Evolutionary conservation across 2,888 invertebrate genomes (phyloP).

Genomic region (Hemithea aestivaria): DNA sequence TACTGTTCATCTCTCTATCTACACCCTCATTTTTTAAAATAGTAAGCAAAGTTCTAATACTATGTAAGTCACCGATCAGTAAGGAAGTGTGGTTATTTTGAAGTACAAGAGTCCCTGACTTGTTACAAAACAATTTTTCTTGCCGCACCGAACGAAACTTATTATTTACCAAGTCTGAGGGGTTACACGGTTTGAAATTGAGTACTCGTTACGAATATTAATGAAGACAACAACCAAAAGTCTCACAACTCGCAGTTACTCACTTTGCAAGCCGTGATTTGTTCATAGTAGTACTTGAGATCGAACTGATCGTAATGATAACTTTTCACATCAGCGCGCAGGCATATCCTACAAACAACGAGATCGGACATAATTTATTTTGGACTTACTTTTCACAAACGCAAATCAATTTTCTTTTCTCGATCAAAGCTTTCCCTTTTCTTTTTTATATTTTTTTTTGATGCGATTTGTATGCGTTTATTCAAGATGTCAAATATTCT

Average conservation of each 20-base stretch:
- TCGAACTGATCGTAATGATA: conserved; percentile 40
- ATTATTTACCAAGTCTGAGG: too few species aligned
- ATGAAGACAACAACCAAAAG: conserved; percentile 4
- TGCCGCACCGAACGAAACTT: too few species aligned
- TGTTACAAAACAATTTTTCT: too few species aligned
- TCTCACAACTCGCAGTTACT: conserved; percentile 23
- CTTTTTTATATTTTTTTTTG: conserved; percentile 7
- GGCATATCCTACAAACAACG: conserved; percentile 46
- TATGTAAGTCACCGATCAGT: too few species aligned
- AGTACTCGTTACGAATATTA: neutral
- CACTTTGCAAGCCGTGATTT: conserved; percentile 48
- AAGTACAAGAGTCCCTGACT: too few species aligned
- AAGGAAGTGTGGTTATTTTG: too few species aligned
- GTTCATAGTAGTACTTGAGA: conserved; percentile 46
- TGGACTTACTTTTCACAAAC: conserved; percentile 19
- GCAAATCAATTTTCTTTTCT: conserved; percentile 21
- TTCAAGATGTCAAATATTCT: too few species aligned
- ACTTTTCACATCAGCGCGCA: conserved; percentile 41
- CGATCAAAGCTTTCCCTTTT: conserved; percentile 12
- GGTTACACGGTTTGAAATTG: too few species aligned
- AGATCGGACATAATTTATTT: conserved; percentile 37
- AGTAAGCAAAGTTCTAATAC: too few species aligned
- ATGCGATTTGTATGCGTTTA: conserved; percentile 2
- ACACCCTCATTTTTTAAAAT: too few species aligned
- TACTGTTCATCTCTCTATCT: too few species aligned